Evolutionary conservation across 2,113 vertebrate genomes (phyloP), one percentile per base, ranked within the genome.

Genomic region (Neomonachus schauinslandi): DNA sequence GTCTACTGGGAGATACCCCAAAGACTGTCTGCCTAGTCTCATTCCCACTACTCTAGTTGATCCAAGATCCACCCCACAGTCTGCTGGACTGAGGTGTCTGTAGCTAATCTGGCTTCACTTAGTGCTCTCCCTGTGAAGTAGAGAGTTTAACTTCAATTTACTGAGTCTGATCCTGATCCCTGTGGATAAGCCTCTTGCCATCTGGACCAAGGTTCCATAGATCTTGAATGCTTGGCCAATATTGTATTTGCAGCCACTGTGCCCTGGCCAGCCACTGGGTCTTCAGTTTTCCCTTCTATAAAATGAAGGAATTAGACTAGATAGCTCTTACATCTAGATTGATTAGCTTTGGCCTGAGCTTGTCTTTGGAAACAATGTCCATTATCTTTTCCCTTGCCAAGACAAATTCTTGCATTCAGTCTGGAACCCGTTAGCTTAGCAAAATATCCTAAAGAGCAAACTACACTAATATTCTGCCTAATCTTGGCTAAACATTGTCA

Each of bases 201-300:
- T 80, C 19, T 77, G n/a, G 21, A 89, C 5, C 2, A 63, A 49
- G 8, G 2, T 36, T 81, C 33, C 15, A 2, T 71, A 90, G 39
- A 88, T 49, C 21, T 42, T 57, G 77, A 88, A 14, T 36, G 5
- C 33, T 76, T 74, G 46, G 7, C 31, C 5, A 14, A 3, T 13
- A 46, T 14, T 94, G 77, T 28, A 33, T 61, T 94, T 94, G 33
- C 7, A 49, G 42, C 19, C 36, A 65, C 12, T 49, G 24, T 33
- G 6, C 5, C 13, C 16, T 39, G 7, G 26, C 28, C 12, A 49
- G 53, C 4, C n/a, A 33, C 3, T 57, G 28, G 0, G 19, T 83
- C 19, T 89, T 92, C 21, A 53, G 2, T 71, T 91, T 96, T 94
- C 59, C 26, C 18, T 92, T 84, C 13, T 96, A 18, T 49, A 95